Conservation (phyloP, 2,113 vertebrate genomes). For the Phasianus colchicus region DNA sequence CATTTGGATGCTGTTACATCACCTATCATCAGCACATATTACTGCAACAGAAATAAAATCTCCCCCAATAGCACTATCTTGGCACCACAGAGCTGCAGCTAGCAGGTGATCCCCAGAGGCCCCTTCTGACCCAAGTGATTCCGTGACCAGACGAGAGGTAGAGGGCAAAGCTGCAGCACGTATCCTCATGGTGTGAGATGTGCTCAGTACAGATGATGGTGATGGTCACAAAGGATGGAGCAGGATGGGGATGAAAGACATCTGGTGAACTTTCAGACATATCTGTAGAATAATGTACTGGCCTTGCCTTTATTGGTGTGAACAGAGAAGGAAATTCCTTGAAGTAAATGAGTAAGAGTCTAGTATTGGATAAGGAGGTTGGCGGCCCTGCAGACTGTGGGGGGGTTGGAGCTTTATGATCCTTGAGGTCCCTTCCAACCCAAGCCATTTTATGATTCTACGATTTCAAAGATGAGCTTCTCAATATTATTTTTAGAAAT, state of each 20-base stretch:
- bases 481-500: neutral
- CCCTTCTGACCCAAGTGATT: neutral
- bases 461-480: neutral
- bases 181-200: accelerated
- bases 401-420: too few relatives aligned
- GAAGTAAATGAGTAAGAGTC: neutral
- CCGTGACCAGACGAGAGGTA: neutral
- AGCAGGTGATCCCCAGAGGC: neutral
- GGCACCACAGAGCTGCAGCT: neutral
- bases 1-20: neutral
- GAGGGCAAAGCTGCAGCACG: neutral
- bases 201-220: neutral
- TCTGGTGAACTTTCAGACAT: neutral
- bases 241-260: neutral
- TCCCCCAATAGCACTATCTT: neutral
- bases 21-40: neutral
- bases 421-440: too few relatives aligned
- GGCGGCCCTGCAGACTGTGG: too few relatives aligned
- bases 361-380: too few relatives aligned
- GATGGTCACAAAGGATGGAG: neutral
- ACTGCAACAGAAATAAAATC: neutral
- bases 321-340: neutral
- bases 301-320: neutral
- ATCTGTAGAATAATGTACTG: neutral
- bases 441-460: too few relatives aligned